phyloP scores from a whole-genome alignment of 2,888 invertebrate genomes.

The Leptopilina syphax region DNA sequence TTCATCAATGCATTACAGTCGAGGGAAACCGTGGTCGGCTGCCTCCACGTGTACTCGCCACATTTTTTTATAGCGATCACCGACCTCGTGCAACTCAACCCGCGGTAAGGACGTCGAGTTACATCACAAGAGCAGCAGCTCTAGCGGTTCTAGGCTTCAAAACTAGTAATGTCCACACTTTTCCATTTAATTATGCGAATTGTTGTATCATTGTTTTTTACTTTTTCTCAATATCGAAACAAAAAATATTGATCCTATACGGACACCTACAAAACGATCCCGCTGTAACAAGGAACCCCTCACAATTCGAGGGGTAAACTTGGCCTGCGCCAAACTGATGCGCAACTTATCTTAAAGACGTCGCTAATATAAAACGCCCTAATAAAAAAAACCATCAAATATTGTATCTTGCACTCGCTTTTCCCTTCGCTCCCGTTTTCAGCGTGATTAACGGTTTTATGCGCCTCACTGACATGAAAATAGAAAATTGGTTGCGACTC shows the following conservation, averaged over 20 bases:
- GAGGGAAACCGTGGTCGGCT: slow-evolving; percentile 69
- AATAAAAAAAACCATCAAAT: not conserved
- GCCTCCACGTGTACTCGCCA: slow-evolving; percentile 75
- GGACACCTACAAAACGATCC: slow-evolving; percentile 58
- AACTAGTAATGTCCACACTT: slow-evolving; percentile 18
- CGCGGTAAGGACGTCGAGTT: slow-evolving; percentile 79
- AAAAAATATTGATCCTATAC: slow-evolving; percentile 65
- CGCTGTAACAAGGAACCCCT: slow-evolving; percentile 59
- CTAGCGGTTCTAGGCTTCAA: slow-evolving; percentile 50
- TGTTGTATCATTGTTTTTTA: slow-evolving; percentile 33
- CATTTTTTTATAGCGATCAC: slow-evolving; percentile 80
- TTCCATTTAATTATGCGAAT: not conserved
- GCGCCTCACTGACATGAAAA: too few species aligned
- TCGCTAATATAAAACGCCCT: slow-evolving; percentile 33
- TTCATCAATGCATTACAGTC: slow-evolving; percentile 59
- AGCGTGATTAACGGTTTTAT: not conserved
- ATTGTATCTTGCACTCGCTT: not conserved
- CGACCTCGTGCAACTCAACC: slow-evolving; percentile 82
- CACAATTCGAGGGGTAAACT: slow-evolving; percentile 61
- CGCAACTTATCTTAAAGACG: slow-evolving; percentile 53
- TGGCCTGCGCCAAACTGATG: slow-evolving; percentile 62
- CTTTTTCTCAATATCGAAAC: slow-evolving; percentile 41
- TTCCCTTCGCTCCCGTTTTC: not conserved
- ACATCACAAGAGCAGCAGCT: slow-evolving; percentile 68
- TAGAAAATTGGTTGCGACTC: too few species aligned